phyloP scores from a whole-genome alignment of 2,113 vertebrate genomes.

The Callionymus lyra region DNA sequence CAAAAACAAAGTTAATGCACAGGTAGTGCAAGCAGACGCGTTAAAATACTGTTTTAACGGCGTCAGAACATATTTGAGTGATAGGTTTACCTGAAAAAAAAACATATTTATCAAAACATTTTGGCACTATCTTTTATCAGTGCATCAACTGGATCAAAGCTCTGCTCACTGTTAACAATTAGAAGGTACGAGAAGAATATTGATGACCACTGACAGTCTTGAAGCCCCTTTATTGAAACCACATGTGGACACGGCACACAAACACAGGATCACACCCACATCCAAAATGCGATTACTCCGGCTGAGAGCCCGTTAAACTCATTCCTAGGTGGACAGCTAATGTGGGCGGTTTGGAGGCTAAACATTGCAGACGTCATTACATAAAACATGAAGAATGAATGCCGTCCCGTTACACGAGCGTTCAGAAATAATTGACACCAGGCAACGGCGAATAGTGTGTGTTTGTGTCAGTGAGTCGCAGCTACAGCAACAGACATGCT shows the following conservation, averaged over 20 bases:
- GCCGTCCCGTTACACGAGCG: conserved; percentile 23
- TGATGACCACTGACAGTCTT: conserved; percentile 55
- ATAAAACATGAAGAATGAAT: conserved; percentile 43
- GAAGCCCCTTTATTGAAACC: conserved; percentile 53
- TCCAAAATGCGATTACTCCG: conserved; percentile 30
- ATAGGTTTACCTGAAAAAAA: too few relatives aligned
- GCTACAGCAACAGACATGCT: conserved; percentile 26
- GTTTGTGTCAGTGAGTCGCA: conserved; percentile 10
- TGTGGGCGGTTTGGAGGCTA: conserved; percentile 19
- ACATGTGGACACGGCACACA: conserved; percentile 27
- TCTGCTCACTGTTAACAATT: conserved; percentile 25
- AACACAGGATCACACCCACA: conserved; percentile 4
- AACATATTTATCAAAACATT: too few relatives aligned
- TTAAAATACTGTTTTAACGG: too few relatives aligned
- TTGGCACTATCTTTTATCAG: not conserved
- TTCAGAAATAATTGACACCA: conserved; percentile 13
- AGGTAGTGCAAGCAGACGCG: too few relatives aligned
- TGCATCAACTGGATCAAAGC: not conserved
- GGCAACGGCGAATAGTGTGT: conserved; percentile 10
- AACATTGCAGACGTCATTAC: conserved; percentile 34
- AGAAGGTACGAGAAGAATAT: conserved; percentile 25
- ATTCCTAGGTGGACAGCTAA: conserved; percentile 30
- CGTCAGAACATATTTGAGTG: too few relatives aligned
- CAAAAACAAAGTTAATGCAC: too few relatives aligned
- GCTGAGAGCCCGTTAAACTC: conserved; percentile 23